Evolutionary conservation across 2,113 vertebrate genomes (phyloP).

Genomic region (Pristiophorus japonicus): DNA sequence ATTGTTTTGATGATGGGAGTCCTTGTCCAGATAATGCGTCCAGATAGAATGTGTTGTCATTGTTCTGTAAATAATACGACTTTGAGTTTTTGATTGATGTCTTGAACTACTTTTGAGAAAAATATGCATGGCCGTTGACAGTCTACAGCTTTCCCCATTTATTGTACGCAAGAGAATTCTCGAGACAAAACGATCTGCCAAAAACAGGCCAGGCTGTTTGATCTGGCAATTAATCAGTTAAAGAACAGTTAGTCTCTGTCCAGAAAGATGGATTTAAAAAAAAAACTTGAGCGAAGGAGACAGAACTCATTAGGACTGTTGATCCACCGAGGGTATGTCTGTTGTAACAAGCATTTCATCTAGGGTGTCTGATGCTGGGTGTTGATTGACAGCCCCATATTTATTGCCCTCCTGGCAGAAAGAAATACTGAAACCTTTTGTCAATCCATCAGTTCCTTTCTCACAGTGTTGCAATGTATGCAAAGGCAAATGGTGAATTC

Average conservation of each 20-base stretch:
- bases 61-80: not conserved
- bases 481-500: too few relatives aligned
- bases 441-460: too few relatives aligned
- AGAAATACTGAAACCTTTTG: too few relatives aligned
- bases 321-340: not conserved
- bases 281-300: not conserved
- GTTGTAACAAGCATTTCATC: too few relatives aligned
- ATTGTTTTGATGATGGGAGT: too few relatives aligned
- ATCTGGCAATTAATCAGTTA: too few relatives aligned
- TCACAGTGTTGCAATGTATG: too few relatives aligned
- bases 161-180: not conserved
- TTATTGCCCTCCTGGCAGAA: too few relatives aligned
- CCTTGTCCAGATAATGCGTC: too few relatives aligned
- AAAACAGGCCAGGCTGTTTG: not conserved
- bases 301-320: not conserved
- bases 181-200: not conserved
- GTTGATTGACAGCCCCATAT: too few relatives aligned
- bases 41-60: too few relatives aligned
- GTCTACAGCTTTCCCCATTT: not conserved
- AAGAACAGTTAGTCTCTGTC: not conserved
- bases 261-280: not conserved
- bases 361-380: too few relatives aligned
- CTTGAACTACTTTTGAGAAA: not conserved
- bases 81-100: not conserved
- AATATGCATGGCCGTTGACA: not conserved